Percentiles rank a stretch among this genome's conserved stretches.
phyloP scores from a whole-genome alignment of 2,113 vertebrate genomes.

The Rallus limicola region DNA sequence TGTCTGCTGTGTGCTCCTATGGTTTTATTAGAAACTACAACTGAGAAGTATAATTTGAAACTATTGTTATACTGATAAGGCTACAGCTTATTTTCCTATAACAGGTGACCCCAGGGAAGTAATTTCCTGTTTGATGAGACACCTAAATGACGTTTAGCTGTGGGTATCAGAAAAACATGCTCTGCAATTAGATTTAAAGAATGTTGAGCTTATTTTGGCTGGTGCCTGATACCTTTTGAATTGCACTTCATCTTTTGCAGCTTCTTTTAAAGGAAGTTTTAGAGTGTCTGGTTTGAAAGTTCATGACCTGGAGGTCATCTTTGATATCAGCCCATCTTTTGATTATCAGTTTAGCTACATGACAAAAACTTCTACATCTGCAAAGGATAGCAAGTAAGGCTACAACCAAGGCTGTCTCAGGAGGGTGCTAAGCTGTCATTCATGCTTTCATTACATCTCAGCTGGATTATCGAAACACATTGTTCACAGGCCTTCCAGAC shows the following conservation, averaged over 20 bases:
- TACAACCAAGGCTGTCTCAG: constrained; percentile 36
- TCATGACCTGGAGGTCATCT: constrained; percentile 38
- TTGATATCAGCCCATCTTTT: constrained; percentile 50
- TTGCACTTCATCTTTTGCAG: constrained; percentile 4
- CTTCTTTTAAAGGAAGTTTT: constrained; percentile 22
- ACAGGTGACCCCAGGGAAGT: constrained; percentile 45
- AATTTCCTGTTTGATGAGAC: constrained; percentile 70
- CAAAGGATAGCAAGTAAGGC: constrained; percentile 10
- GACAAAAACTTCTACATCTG: constrained; percentile 25
- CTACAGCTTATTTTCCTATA: constrained; percentile 12
- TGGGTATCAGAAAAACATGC: too few species aligned
- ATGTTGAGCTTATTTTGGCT: constrained; percentile 18
- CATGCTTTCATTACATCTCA: constrained; percentile 45
- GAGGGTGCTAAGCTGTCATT: constrained; percentile 53
- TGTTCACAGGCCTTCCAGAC: constrained; percentile 38
- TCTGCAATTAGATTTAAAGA: constrained; percentile 4
- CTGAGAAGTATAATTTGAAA: constrained; percentile 3
- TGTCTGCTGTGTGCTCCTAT: neutral
- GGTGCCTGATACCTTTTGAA: neutral
- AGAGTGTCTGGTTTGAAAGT: constrained; percentile 20
- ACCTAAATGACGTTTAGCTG: neutral
- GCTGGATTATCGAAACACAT: constrained; percentile 40
- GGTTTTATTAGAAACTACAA: neutral
- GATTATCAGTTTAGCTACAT: constrained; percentile 51
- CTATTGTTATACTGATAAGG: constrained; percentile 13